These are phyloP conservation scores for Blastobasis lacticolella DNA, from an alignment of 2,888 invertebrate genomes.

Conservation along the genomic window DNA sequence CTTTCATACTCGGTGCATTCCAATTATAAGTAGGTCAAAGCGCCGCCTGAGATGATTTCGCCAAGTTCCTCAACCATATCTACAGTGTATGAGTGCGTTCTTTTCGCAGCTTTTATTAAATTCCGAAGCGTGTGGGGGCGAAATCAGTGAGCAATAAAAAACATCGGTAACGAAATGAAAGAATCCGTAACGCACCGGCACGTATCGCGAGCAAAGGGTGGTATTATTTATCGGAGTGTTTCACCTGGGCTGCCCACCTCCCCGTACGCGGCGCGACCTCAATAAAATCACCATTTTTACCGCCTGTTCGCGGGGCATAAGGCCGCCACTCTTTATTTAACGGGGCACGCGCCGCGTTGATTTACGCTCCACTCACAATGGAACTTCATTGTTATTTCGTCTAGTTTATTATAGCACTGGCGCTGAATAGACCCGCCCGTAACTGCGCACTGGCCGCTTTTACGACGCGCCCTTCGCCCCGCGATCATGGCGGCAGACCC, in stretches of 20 bases:
- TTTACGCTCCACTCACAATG: slow-evolving; percentile 27
- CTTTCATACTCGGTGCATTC: background rate
- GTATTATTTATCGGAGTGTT: slow-evolving; percentile 31
- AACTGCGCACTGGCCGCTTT: too few relatives aligned
- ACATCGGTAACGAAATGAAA: slow-evolving; percentile 13
- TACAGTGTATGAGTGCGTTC: background rate
- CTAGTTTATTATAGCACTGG: slow-evolving; percentile 5
- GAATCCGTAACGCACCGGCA: slow-evolving; percentile 16
- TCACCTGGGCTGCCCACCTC: slow-evolving; percentile 25
- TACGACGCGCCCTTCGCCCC: background rate
- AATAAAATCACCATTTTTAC: slow-evolving; percentile 52
- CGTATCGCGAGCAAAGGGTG: slow-evolving; percentile 20
- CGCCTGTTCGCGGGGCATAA: slow-evolving; percentile 40
- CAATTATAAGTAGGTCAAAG: background rate
- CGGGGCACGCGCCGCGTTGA: slow-evolving; percentile 31
- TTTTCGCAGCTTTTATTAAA: slow-evolving; percentile 1
- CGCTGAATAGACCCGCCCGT: too few relatives aligned
- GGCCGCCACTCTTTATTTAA: slow-evolving; percentile 40
- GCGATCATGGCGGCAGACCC: slow-evolving; percentile 4
- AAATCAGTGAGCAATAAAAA: slow-evolving; percentile 17
- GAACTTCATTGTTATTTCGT: slow-evolving; percentile 6
- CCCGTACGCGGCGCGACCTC: slow-evolving; percentile 29
- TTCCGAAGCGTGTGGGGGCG: slow-evolving; percentile 1
- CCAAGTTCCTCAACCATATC: background rate
- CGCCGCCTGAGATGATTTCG: background rate